Base-by-base conservation (phyloP, 2,888 invertebrate genomes). In the Chloroclysta siterata region DNA sequence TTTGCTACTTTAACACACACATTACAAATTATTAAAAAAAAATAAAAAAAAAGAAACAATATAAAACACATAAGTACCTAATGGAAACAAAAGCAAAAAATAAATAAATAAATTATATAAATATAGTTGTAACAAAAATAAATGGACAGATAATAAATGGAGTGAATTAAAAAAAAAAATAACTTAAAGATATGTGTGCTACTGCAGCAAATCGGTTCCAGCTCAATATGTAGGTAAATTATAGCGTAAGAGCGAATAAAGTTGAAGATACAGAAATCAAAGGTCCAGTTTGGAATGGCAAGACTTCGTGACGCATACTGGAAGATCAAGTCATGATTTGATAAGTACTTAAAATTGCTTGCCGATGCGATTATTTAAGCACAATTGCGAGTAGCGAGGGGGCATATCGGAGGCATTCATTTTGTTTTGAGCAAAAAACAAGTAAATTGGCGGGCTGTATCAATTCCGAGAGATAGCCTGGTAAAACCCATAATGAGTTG, bases 401-500 rank as follows among this genome's bases (percentile, higher is more conserved):
- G 60, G 55, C 41, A 53, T 60, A 60, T 56, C 44, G 46, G 58
- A 58, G 62, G 64, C 56, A 69, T 63, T 66, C 51, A 63, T 65
- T 63, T 54, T 29, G 59, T 63, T 68, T 57, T 54, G 39, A 65
- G 58, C 65, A 72, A 73, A 71, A 72, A 73, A 64, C 62, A 17
- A 57, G 42, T 53, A 67, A 71, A 67, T 72, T 72, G 66, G 62
- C 59, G 60, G 11, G 44, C 11, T 57, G 47, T 33, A 53, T 63
- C 57, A 60, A 69, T 70, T 69, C 69, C 28, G 46, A 63, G 70
- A 70, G 67, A 68, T 64, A 69, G 65, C 55, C 44, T 48, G 73
- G 73, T 46, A 68, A 70, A 73, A 65, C 72, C 72, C 68, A 58
- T 63, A 63, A 71, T 69, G 53, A 67, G 57, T 61, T n/a, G 36